A percentile compares a stretch with the other conserved stretches of the same genome.
Conservation (phyloP, 2,113 vertebrate species). For the Pundamilia nyererei region DNA sequence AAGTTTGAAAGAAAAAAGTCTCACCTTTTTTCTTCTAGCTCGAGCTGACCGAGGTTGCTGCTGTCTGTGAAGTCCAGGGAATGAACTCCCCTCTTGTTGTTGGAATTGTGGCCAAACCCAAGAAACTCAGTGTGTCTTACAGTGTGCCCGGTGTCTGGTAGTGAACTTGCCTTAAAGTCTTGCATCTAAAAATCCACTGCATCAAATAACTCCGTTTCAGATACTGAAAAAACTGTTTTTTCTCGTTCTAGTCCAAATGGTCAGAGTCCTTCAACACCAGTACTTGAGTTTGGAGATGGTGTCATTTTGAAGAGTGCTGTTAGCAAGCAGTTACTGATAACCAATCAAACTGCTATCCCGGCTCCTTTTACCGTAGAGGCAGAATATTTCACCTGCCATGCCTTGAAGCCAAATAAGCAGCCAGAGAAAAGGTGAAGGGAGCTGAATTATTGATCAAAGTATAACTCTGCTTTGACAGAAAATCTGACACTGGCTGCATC, state of each 20-base stretch:
- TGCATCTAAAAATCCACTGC: not conserved
- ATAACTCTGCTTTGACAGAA: not conserved
- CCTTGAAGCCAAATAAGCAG: not conserved
- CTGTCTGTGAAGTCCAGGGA: conserved; percentile 79
- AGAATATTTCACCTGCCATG: conserved; percentile 76
- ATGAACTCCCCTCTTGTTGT: conserved; percentile 79
- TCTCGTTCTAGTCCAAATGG: not conserved
- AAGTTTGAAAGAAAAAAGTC: not conserved
- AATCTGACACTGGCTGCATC: not conserved
- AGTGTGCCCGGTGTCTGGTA: conserved; percentile 41
- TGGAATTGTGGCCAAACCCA: conserved; percentile 69
- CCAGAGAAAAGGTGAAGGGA: conserved; percentile 40
- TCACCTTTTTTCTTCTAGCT: conserved; percentile 62
- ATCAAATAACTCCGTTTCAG: not conserved
- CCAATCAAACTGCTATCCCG: conserved; percentile 76
- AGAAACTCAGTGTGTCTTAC: conserved; percentile 75
- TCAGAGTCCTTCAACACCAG: conserved; percentile 6
- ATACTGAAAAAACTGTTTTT: not conserved
- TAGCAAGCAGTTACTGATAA: conserved; percentile 75
- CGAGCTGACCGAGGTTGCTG: conserved; percentile 71
- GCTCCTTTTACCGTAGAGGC: conserved; percentile 75
- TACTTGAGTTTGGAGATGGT: conserved; percentile 79
- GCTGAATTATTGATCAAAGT: not conserved
- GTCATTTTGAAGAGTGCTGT: conserved; percentile 62
- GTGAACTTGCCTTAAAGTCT: not conserved